phyloP scores from a whole-genome alignment of 2,113 vertebrate genomes.

The Hydropotes inermis region DNA sequence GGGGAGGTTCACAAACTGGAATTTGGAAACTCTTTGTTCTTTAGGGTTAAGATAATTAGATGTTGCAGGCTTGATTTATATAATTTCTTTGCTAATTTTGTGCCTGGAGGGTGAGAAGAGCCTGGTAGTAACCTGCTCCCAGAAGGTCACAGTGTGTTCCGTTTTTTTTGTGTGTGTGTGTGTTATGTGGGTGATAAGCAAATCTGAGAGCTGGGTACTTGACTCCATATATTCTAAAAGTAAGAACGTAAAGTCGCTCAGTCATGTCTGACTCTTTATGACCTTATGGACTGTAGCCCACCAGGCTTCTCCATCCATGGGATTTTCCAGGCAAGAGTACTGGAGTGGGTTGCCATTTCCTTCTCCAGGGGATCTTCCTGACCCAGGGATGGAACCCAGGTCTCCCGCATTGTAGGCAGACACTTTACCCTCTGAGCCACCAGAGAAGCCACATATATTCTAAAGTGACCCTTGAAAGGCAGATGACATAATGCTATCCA shows the following conservation, averaged over 20 bases:
- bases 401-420: no score
- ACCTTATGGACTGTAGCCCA: no score
- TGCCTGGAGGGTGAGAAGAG: neutral
- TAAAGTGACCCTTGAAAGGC: neutral
- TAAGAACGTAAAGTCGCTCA: no score
- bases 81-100: neutral
- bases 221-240: neutral
- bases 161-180: neutral
- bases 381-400: no score
- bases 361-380: no score
- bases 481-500: neutral
- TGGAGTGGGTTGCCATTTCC: no score
- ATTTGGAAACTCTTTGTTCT: neutral
- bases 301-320: no score
- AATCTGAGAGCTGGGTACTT: neutral
- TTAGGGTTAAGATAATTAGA: neutral
- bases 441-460: no score
- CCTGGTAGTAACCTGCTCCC: neutral
- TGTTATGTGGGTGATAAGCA: neutral
- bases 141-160: neutral
- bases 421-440: no score
- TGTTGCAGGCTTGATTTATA: neutral
- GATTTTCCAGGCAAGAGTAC: neutral
- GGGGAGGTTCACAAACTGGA: neutral
- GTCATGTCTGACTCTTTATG: no score